Percentiles rank a stretch among this genome's conserved stretches.
Conservation (phyloP, 2,888 invertebrate genomes). For the Drosophila mulleri region DNA sequence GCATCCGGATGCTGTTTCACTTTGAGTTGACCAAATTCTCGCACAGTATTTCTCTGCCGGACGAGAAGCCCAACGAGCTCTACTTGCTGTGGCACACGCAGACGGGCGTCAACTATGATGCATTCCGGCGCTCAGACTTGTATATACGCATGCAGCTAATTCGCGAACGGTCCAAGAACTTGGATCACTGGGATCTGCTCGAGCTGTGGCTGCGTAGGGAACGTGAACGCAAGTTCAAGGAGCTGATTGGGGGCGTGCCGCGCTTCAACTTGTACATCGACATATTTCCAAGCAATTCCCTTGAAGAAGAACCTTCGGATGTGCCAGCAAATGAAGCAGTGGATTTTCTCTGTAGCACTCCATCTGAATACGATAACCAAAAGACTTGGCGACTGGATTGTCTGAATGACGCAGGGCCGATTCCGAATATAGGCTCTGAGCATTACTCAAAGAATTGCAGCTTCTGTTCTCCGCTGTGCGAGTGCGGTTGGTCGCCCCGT, state of each 20-base stretch:
- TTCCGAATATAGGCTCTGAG: background rate
- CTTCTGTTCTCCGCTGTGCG: constrained; percentile 63
- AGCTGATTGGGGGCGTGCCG: constrained; percentile 32
- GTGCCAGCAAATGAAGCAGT: background rate
- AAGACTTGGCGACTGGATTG: constrained; percentile 54
- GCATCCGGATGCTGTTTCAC: constrained; percentile 85
- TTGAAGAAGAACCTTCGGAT: background rate
- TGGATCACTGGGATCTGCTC: constrained; percentile 86
- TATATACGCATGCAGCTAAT: constrained; percentile 86
- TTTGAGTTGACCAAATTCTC: constrained; percentile 84
- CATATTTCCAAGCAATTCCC: background rate
- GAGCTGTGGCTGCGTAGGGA: constrained; percentile 67
- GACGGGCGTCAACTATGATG: constrained; percentile 86
- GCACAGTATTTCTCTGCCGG: constrained; percentile 53
- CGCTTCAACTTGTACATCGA: constrained; percentile 29
- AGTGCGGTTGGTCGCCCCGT: constrained; percentile 62
- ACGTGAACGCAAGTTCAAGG: constrained; percentile 44
- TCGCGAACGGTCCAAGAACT: constrained; percentile 82
- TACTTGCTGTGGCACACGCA: constrained; percentile 86
- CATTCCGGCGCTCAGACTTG: constrained; percentile 85
- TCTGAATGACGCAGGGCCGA: background rate
- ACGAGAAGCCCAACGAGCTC: constrained; percentile 85
- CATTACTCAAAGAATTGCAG: too few relatives aligned
- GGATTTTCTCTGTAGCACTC: background rate
- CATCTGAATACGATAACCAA: background rate